These are phyloP conservation scores for Magallana nippona DNA, from an alignment of 2,888 invertebrate genomes.

Conservation along the genomic window DNA sequence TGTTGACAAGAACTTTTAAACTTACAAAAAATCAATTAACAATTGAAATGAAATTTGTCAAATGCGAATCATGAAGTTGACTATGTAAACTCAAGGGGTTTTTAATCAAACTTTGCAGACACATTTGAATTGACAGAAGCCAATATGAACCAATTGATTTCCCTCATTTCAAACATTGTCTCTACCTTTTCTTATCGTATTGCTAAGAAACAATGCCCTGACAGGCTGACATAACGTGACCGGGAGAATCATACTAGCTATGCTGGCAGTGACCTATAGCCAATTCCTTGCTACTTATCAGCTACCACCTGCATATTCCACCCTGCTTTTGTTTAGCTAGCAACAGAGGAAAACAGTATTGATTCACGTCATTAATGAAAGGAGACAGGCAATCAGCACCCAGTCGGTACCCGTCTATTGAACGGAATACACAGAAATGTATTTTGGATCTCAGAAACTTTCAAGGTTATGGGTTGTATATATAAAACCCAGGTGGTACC, in stretches of 20 bases:
- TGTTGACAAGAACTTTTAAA: no score
- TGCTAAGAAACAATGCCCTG: slow-evolving; percentile 16
- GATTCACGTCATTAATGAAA: neutral
- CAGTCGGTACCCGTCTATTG: neutral
- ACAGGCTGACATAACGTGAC: slow-evolving; percentile 13
- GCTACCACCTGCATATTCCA: neutral
- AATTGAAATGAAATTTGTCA: no score
- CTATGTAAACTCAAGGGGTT: neutral
- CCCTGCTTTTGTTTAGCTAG: slow-evolving; percentile 24
- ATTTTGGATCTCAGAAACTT: neutral
- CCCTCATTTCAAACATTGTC: slow-evolving; percentile 8
- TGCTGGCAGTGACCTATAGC: neutral
- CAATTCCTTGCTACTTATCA: slow-evolving; percentile 17
- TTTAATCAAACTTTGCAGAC: slow-evolving; percentile 6
- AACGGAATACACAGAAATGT: neutral
- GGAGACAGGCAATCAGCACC: neutral
- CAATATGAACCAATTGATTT: slow-evolving; percentile 27
- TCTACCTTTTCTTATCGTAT: slow-evolving; percentile 20
- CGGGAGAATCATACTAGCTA: neutral
- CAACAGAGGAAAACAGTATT: slow-evolving; percentile 19
- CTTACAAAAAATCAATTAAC: no score
- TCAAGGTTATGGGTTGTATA: no score
- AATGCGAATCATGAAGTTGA: neutral
- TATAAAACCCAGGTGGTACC: no score
- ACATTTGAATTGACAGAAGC: neutral